These are phyloP conservation scores for Leptinotarsa defecta DNA, from an alignment of 1,140 invertebrate genomes.

Conservation along the genomic window DNA sequence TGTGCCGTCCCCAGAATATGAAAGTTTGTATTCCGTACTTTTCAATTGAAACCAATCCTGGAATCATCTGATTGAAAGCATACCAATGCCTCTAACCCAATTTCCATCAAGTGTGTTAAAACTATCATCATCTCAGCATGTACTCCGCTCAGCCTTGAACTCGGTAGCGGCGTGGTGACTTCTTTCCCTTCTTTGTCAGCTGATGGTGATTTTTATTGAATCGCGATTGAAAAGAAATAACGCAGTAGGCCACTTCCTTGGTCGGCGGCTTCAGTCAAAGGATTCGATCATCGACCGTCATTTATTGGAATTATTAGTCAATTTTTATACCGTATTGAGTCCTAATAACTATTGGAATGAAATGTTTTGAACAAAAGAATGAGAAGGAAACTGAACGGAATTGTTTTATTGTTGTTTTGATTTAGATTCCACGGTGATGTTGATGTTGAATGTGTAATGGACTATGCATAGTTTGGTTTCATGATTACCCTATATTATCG, in stretches of 20 bases:
- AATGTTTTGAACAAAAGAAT: conserved; percentile 17
- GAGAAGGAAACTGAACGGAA: background rate
- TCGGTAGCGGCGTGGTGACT: conserved; percentile 17
- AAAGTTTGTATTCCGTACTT: too few species aligned
- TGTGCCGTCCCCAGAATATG: too few species aligned
- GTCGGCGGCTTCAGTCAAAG: conserved; percentile 22
- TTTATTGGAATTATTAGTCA: conserved; percentile 25
- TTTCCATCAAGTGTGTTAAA: background rate
- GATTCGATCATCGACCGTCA: conserved; percentile 9
- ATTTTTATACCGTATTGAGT: conserved; percentile 11
- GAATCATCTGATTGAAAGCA: too few species aligned
- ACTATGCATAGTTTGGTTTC: too few species aligned
- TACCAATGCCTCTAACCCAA: background rate
- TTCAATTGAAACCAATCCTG: too few species aligned
- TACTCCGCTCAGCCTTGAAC: background rate
- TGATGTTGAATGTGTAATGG: background rate
- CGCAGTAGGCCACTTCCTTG: conserved; percentile 20
- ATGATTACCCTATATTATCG: too few species aligned
- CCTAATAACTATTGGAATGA: conserved; percentile 6
- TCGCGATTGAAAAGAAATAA: conserved; percentile 17
- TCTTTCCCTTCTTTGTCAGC: conserved; percentile 9
- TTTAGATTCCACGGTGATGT: background rate
- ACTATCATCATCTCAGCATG: conserved; percentile 18
- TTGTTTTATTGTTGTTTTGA: background rate
- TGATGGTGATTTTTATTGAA: conserved; percentile 17